phyloP scores from a whole-genome alignment of 2,797 vertebrate genomes.

The Malurus splendens region DNA sequence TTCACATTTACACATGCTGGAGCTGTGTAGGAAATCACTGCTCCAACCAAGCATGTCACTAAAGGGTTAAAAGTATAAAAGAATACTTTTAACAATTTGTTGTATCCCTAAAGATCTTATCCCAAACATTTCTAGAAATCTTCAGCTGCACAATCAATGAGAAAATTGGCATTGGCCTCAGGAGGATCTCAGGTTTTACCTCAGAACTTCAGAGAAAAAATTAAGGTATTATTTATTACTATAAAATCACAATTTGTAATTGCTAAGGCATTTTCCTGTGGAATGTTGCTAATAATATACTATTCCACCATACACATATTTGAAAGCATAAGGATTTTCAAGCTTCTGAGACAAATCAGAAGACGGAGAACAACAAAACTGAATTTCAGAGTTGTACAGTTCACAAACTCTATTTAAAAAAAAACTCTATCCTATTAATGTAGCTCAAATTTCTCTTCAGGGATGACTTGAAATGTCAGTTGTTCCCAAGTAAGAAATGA shows the following conservation, averaged over 20 bases:
- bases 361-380: neutral
- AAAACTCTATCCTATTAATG: neutral
- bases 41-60: neutral
- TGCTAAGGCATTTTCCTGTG: neutral
- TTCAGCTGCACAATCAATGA: neutral
- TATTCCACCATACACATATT: neutral
- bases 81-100: neutral
- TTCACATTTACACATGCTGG: rapidly evolving
- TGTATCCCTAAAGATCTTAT: neutral
- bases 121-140: neutral
- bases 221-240: neutral
- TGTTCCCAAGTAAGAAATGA: neutral
- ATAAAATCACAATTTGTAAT: neutral
- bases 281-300: neutral
- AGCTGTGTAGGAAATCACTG: neutral
- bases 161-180: neutral
- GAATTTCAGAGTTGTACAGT: neutral
- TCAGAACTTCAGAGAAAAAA: neutral
- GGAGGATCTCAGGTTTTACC: neutral
- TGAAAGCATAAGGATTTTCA: neutral
- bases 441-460: neutral
- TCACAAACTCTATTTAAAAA: neutral
- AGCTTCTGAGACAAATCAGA: neutral
- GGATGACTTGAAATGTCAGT: neutral
- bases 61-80: neutral